Conservation (phyloP, 2,113 vertebrate species). For the Colistium nudipinnis region DNA sequence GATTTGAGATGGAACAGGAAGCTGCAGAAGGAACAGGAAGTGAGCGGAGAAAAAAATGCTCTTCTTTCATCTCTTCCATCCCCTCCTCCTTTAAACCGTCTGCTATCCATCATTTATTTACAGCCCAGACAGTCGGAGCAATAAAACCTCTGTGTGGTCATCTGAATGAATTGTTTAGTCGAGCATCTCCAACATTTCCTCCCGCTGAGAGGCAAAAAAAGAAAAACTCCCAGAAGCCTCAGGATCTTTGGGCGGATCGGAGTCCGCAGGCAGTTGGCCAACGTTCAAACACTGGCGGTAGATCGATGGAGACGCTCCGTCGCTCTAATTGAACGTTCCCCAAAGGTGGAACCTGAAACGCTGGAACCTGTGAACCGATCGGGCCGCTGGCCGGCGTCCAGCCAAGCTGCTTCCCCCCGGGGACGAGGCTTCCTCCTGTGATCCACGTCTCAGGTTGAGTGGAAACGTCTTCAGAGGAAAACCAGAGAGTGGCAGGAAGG, state of each 20-base stretch:
- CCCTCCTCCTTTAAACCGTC: conserved; percentile 4
- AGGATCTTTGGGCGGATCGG: conserved; percentile 13
- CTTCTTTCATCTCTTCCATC: background rate
- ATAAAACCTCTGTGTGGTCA: conserved; percentile 28
- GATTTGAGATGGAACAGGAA: too few relatives aligned
- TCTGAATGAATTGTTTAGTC: conserved; percentile 7
- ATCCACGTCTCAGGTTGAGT: too few relatives aligned
- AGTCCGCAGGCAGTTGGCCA: conserved; percentile 31
- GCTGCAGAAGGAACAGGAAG: too few relatives aligned
- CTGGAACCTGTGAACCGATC: conserved; percentile 28
- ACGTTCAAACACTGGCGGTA: conserved; percentile 37
- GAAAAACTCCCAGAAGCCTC: conserved; percentile 16
- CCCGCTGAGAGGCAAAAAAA: conserved; percentile 4
- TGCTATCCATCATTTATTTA: conserved; percentile 22
- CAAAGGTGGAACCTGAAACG: conserved; percentile 37
- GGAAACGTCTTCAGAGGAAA: too few relatives aligned
- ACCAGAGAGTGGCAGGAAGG: too few relatives aligned
- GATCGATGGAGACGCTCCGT: conserved; percentile 45
- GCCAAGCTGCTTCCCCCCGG: too few relatives aligned
- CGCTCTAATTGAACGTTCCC: conserved; percentile 54
- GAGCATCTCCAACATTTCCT: conserved; percentile 35
- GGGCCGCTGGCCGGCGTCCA: conserved; percentile 34
- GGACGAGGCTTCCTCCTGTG: too few relatives aligned
- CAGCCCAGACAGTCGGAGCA: conserved; percentile 4
- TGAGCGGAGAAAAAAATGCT: too few relatives aligned